Conservation (phyloP, 1,140 invertebrate genomes). For the Nymphalis io region DNA sequence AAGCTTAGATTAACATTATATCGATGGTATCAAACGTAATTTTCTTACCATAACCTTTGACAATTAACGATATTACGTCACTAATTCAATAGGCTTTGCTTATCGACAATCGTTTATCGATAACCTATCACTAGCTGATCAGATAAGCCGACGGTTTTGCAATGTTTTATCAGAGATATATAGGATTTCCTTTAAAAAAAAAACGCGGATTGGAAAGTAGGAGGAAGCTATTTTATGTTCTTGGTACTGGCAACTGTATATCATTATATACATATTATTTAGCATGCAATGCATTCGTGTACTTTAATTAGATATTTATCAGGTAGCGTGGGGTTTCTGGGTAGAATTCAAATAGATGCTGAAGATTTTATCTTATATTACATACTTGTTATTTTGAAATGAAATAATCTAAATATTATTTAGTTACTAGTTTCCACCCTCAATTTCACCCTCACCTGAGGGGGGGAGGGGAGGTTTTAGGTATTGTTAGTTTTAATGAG, state of each 20-base stretch:
- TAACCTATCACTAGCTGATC: constrained; percentile 14
- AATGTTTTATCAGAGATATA: constrained; percentile 15
- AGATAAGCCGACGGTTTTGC: constrained; percentile 9
- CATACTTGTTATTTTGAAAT: no score
- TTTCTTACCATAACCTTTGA: constrained; percentile 17
- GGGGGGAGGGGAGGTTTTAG: no score
- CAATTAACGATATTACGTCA: constrained; percentile 10
- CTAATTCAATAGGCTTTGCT: background rate
- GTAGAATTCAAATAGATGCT: no score
- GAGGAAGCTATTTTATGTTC: background rate
- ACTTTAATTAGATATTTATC: no score
- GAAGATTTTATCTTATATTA: no score
- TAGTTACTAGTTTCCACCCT: no score
- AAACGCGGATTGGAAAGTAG: constrained; percentile 11
- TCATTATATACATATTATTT: no score
- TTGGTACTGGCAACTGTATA: background rate
- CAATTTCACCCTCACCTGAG: no score
- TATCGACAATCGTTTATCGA: constrained; percentile 15
- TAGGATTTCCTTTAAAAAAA: constrained; percentile 16
- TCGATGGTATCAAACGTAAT: background rate
- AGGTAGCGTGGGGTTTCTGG: no score
- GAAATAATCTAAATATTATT: no score
- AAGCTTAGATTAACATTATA: background rate
- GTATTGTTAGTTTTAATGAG: no score
- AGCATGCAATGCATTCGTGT: no score